These are phyloP conservation scores for Atopsyche davidsoni DNA, from an alignment of 1,140 invertebrate genomes.

Conservation along the genomic window DNA sequence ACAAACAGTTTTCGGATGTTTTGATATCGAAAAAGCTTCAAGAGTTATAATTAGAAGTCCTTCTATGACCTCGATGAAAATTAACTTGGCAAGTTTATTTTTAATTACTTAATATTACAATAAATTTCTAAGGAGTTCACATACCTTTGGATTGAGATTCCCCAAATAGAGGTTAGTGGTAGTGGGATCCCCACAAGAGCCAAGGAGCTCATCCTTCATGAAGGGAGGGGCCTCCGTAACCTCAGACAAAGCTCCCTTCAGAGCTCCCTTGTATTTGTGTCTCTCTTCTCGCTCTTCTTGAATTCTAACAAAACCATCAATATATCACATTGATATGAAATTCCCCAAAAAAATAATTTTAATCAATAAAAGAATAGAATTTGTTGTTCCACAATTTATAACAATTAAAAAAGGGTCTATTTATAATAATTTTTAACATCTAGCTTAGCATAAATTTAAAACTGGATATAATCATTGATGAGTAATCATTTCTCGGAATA, in stretches of 20 bases:
- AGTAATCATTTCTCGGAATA: too few species aligned
- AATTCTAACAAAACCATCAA: slow-evolving; percentile 69
- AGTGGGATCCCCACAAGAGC: slow-evolving; percentile 90
- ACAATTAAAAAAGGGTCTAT: too few species aligned
- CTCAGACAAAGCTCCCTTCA: slow-evolving; percentile 42
- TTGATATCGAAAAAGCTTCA: not conserved
- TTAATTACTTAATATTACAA: not conserved
- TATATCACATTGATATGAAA: too few species aligned
- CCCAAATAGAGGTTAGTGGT: slow-evolving; percentile 98
- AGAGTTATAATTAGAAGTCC: slow-evolving; percentile 1
- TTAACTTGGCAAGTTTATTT: too few species aligned
- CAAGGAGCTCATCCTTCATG: slow-evolving; percentile 42
- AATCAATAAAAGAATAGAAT: too few species aligned
- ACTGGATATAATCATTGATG: too few species aligned
- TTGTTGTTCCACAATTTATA: too few species aligned
- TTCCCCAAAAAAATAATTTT: too few species aligned
- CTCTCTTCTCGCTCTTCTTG: slow-evolving; percentile 96
- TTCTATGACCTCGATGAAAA: too few species aligned
- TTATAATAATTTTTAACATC: too few species aligned
- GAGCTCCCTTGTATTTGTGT: slow-evolving; percentile 76
- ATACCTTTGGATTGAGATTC: slow-evolving; percentile 88
- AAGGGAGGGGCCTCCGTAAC: slow-evolving; percentile 32
- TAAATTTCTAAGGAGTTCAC: too few species aligned
- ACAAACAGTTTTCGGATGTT: not conserved
- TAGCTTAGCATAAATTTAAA: too few species aligned